phyloP scores from a whole-genome alignment of 2,113 vertebrate genomes.

The Xenopus borealis region DNA sequence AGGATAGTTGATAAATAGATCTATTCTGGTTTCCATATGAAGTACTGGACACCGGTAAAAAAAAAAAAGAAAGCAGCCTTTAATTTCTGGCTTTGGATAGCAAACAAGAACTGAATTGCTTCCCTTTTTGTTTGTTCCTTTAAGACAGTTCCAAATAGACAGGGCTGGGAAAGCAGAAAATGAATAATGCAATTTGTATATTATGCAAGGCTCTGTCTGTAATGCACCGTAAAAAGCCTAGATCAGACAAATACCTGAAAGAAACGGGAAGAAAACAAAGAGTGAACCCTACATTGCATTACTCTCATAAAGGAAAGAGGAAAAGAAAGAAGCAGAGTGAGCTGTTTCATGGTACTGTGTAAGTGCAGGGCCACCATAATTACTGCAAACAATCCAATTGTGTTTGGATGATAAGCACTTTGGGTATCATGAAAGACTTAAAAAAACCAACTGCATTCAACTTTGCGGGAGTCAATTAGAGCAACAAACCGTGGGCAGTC shows the following conservation, averaged over 20 bases:
- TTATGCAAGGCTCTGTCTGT: not conserved
- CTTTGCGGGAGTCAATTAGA: conserved; percentile 1
- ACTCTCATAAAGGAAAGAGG: not conserved
- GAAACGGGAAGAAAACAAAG: conserved; percentile 11
- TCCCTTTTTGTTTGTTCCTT: not conserved
- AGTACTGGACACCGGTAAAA: not conserved
- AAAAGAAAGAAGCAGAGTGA: not conserved
- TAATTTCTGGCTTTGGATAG: not conserved
- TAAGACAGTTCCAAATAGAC: not conserved
- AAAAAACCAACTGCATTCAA: not conserved
- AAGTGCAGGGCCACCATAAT: conserved; percentile 8
- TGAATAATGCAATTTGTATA: conserved; percentile 18
- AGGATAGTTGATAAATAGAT: too few relatives aligned
- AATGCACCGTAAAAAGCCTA: conserved; percentile 19
- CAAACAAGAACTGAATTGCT: not conserved
- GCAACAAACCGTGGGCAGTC: not conserved
- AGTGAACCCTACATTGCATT: conserved; percentile 5
- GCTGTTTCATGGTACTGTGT: not conserved
- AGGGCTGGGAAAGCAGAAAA: not conserved
- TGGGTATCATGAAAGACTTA: conserved; percentile 33
- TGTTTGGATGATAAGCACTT: conserved; percentile 28
- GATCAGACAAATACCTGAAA: conserved; percentile 26
- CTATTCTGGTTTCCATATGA: too few relatives aligned
- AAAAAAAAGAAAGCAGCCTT: not conserved
- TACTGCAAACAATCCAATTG: conserved; percentile 22